A percentile compares a stretch with the other conserved stretches of the same genome.
phyloP scores from a whole-genome alignment of 2,888 invertebrate species.

The Drosophila mercatorum region DNA sequence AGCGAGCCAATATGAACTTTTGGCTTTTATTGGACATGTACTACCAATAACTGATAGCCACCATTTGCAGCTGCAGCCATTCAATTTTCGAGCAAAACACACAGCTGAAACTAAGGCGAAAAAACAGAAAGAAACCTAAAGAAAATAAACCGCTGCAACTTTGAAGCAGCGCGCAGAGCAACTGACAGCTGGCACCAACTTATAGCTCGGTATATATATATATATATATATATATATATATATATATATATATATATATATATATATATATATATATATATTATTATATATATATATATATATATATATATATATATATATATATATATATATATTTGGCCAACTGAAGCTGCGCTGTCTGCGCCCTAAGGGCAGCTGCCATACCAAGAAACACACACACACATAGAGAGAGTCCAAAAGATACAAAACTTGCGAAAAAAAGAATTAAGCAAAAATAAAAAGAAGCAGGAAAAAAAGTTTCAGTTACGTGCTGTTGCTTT shows the following conservation, averaged over 20 bases:
- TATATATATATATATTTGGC: too few species aligned
- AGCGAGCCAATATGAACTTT: constrained; percentile 37
- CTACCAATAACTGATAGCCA: constrained; percentile 63
- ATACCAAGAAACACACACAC: constrained; percentile 32
- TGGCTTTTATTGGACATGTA: constrained; percentile 60
- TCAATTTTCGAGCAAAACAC: constrained; percentile 38
- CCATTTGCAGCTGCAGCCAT: constrained; percentile 65
- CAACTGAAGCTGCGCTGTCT: constrained; percentile 39
- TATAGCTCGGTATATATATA: constrained; percentile 42
- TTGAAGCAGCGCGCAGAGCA: constrained; percentile 49
- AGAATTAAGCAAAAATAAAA: constrained; percentile 32
- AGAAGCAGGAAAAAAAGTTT: constrained; percentile 65
- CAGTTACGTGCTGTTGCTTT: constrained; percentile 82
- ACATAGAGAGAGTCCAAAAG: constrained; percentile 16
- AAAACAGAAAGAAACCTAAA: constrained; percentile 7
- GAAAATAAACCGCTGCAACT: constrained; percentile 56
- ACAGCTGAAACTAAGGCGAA: constrained; percentile 17
- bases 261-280: too few species aligned
- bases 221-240: neutral
- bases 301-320: neutral
- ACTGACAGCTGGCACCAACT: constrained; percentile 76
- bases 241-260: too few species aligned
- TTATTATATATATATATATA: neutral
- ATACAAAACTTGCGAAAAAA: constrained; percentile 16
- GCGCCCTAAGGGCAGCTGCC: constrained; percentile 57